These are phyloP conservation scores for Rhynchomys soricoides DNA, from an alignment of 2,113 vertebrate species.

Conservation along the genomic window DNA sequence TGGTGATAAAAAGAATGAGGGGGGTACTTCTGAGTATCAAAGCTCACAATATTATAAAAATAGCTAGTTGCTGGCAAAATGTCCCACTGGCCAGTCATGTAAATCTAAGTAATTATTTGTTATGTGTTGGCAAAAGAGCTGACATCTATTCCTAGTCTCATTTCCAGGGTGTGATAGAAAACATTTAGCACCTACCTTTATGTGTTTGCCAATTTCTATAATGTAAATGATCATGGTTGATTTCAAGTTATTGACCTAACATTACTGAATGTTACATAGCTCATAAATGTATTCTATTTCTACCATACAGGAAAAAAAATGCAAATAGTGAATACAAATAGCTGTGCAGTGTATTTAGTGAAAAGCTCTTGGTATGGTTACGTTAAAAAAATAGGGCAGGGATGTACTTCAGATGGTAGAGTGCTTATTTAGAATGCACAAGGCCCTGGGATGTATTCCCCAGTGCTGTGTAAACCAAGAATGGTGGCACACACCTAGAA, in stretches of 20 bases:
- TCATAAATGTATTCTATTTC: neutral
- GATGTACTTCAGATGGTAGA: neutral
- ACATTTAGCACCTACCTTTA: conserved; percentile 36
- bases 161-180: neutral
- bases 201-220: conserved; percentile 13
- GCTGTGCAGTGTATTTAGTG: neutral
- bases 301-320: neutral
- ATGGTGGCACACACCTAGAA: neutral
- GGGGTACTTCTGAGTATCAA: conserved; percentile 37
- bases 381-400: neutral
- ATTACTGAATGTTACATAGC: neutral
- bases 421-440: neutral
- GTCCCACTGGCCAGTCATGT: neutral
- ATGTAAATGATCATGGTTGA: conserved; percentile 1
- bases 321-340: neutral
- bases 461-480: neutral
- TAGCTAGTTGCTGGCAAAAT: conserved; percentile 54
- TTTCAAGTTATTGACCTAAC: conserved; percentile 18
- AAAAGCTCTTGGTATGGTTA: neutral
- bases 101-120: conserved; percentile 50
- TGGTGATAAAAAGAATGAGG: conserved; percentile 52
- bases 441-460: neutral
- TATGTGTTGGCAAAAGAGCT: neutral
- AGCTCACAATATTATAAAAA: conserved; percentile 59
- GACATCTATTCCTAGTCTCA: neutral